These are phyloP conservation scores for Acropora yongei DNA, from an alignment of 64 coral and sea anemone species.

Conservation along the genomic window DNA sequence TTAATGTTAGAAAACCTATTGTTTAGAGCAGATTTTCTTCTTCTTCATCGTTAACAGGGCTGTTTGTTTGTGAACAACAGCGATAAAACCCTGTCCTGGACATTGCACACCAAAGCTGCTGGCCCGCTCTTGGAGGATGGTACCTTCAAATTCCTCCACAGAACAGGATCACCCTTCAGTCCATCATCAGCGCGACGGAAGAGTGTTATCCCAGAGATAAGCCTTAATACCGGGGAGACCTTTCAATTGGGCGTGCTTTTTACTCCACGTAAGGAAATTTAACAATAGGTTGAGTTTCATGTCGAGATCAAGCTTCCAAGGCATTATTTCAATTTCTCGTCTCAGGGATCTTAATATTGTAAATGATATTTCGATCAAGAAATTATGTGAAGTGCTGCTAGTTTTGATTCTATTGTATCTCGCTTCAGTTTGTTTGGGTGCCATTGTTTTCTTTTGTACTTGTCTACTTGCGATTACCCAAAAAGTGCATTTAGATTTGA, in stretches of 20 bases:
- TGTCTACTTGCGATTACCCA: too few relatives aligned
- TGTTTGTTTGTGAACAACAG: conserved; percentile 99
- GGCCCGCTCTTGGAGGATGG: conserved; percentile 82
- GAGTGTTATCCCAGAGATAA: conserved; percentile 77
- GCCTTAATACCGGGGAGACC: conserved; percentile 86
- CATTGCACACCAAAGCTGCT: conserved; percentile 62
- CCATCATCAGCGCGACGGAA: conserved; percentile 74
- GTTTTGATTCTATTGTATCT: too few relatives aligned
- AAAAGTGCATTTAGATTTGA: too few relatives aligned
- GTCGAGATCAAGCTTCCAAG: too few relatives aligned
- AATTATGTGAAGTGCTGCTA: too few relatives aligned
- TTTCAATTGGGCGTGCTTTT: conserved; percentile 95
- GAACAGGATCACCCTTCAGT: conserved; percentile 88
- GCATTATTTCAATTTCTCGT: too few relatives aligned
- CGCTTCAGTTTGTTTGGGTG: too few relatives aligned
- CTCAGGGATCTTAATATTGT: too few relatives aligned
- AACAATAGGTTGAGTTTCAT: too few relatives aligned
- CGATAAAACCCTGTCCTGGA: conserved; percentile 79
- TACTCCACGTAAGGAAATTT: conserved; percentile 80
- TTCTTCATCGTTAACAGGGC: conserved; percentile 45
- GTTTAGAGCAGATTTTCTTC: neutral
- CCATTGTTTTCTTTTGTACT: too few relatives aligned
- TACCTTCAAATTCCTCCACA: conserved; percentile 91
- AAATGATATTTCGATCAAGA: too few relatives aligned
- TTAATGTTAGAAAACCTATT: too few relatives aligned